Conservation (phyloP, 2,888 invertebrate species). For the Dolichomitus sp. region DNA sequence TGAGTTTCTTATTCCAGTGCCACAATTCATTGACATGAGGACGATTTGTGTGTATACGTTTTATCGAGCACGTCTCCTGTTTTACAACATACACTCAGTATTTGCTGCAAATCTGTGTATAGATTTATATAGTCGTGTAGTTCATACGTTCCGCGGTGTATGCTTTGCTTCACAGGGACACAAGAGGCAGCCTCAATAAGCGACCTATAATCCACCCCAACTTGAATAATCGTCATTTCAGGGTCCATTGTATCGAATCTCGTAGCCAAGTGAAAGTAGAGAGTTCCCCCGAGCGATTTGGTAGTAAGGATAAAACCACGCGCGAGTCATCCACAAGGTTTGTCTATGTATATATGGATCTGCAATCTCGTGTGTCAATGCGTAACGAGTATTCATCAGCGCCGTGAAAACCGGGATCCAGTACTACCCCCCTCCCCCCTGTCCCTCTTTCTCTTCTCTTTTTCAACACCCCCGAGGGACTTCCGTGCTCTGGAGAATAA, state of each 20-base stretch:
- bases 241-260: conserved; percentile 78
- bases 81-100: neutral
- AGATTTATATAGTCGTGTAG: neutral
- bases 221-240: conserved; percentile 81
- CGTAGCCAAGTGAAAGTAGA: conserved; percentile 66
- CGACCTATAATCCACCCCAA: conserved; percentile 82
- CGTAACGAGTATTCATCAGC: conserved; percentile 65
- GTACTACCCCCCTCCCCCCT: conserved; percentile 5
- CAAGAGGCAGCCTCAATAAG: conserved; percentile 74
- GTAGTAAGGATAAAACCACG: conserved; percentile 68
- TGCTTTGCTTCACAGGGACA: conserved; percentile 27
- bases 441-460: conserved; percentile 41
- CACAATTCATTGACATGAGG: neutral
- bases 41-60: neutral
- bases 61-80: neutral
- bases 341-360: conserved; percentile 32
- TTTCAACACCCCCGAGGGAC: conserved; percentile 51
- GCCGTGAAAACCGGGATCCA: conserved; percentile 40
- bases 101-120: neutral
- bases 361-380: conserved; percentile 70
- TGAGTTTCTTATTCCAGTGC: neutral
- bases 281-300: conserved; percentile 73
- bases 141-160: neutral
- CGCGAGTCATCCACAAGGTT: conserved; percentile 63
- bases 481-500: conserved; percentile 41